These are phyloP conservation scores for Typhlomys cinereus DNA, from an alignment of 2,113 vertebrate species.

Conservation along the genomic window DNA sequence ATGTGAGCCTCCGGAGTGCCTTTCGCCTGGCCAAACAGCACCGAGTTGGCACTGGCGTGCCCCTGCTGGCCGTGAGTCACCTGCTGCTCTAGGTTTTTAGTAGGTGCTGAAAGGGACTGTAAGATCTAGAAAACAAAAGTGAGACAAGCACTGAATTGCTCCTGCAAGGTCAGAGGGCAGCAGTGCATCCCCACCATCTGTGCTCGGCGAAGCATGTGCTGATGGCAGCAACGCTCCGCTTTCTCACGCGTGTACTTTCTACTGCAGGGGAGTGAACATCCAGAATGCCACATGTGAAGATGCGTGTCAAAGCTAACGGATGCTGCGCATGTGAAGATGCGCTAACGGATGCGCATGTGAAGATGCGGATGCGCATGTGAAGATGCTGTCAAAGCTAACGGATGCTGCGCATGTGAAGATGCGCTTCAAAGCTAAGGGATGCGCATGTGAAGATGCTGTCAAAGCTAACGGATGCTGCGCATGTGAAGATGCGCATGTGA, in stretches of 20 bases:
- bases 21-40: slow-evolving; percentile 87
- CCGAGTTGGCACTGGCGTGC: slow-evolving; percentile 85
- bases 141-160: neutral
- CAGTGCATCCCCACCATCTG: neutral
- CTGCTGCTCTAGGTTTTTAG: slow-evolving; percentile 92
- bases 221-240: too few species aligned
- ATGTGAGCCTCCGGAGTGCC: slow-evolving; percentile 89
- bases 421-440: too few species aligned
- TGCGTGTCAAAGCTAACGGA: too few species aligned
- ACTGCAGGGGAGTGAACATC: neutral
- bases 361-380: too few species aligned
- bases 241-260: neutral
- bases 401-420: too few species aligned
- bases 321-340: too few species aligned
- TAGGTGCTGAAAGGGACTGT: slow-evolving; percentile 92
- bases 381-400: too few species aligned
- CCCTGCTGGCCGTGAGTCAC: slow-evolving; percentile 89
- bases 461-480: too few species aligned
- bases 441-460: too few species aligned
- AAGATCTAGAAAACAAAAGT: slow-evolving; percentile 89
- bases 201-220: neutral
- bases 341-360: too few species aligned
- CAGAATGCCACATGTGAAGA: too few species aligned
- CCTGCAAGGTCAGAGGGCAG: neutral
- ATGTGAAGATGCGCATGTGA: too few species aligned